These are phyloP conservation scores for Xerus rutilus DNA, from an alignment of 2,797 vertebrate genomes.

Conservation along the genomic window DNA sequence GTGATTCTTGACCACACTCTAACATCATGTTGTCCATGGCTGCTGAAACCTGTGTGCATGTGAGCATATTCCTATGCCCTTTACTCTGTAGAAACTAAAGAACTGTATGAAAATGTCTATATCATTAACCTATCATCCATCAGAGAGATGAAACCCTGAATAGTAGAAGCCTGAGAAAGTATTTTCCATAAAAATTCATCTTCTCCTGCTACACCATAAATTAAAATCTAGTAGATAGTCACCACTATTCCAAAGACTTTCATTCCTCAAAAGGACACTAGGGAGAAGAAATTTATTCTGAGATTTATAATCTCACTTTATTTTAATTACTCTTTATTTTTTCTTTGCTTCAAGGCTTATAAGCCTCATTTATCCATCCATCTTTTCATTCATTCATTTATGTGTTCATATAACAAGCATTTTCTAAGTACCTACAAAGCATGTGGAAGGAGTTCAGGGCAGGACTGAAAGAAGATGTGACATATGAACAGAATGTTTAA, in stretches of 20 bases:
- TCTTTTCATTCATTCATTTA: neutral
- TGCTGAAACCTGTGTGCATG: neutral
- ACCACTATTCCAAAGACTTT: neutral
- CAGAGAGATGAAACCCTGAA: neutral
- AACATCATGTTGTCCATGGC: neutral
- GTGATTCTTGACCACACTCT: neutral
- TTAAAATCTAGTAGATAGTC: neutral
- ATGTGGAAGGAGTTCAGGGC: neutral
- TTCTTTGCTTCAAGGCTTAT: neutral
- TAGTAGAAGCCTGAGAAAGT: neutral
- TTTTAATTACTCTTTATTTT: neutral
- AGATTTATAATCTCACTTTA: neutral
- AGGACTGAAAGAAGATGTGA: neutral
- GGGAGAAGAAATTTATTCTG: neutral
- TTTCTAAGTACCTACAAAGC: neutral
- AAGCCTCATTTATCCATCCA: neutral
- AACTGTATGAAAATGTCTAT: neutral
- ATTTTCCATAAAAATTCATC: neutral
- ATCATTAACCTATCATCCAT: neutral
- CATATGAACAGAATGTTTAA: neutral
- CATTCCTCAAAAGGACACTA: neutral
- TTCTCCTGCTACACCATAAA: neutral
- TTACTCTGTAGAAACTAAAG: neutral
- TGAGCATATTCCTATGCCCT: neutral
- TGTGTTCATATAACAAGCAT: neutral